Base-by-base conservation (phyloP, 1,140 invertebrate species). In the Drosophila lowei region DNA sequence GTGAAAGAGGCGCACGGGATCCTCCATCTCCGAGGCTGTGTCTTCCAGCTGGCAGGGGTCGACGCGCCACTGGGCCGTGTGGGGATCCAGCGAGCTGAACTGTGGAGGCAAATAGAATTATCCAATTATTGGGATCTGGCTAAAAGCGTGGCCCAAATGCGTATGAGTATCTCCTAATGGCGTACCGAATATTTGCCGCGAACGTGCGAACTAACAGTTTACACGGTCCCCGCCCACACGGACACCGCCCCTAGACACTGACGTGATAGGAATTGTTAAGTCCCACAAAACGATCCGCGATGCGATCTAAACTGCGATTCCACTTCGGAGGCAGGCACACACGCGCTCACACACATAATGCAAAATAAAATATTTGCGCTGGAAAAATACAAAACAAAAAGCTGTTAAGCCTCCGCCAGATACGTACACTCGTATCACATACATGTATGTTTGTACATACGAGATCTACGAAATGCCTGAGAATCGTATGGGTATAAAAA, bases 41-140 rank as follows among this genome's bases (percentile, higher is more conserved):
- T 91, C 83, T 54, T 91, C 90, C 68, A 91, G 53, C 67, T 89
- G 81, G 41, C 91, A 91, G 15, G 91, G 91, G 72, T 91, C 91
- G 6, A 91, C 70, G 15, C 86, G 85, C 90, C 90, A 91, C 41
- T 91, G 81, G 6, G 89, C 72, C 21, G 84, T 90, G 21, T 90
- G 86, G 25, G 83, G 89, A 72, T 91, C 90, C 66, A 89, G 18
- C 0, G 89, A 90, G 58, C 90, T 91, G 38, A 91, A 91, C 90
- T 91, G 72, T 53, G 56, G 68, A 4, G 2, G 58, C 38, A 59
- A 62, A 49, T 73, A 18, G 21, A 46, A 44, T 38, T 41, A 63
- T n/a, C 38, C 50, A 67, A 62, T 77, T 62, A 48, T 43, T 34
- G 70, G 28, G 9, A 16, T 11, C 25, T 75, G 71, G 60, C 53